These are phyloP conservation scores for Oncorhynchus tshawytscha DNA, from an alignment of 2,113 vertebrate genomes.

Conservation along the genomic window DNA sequence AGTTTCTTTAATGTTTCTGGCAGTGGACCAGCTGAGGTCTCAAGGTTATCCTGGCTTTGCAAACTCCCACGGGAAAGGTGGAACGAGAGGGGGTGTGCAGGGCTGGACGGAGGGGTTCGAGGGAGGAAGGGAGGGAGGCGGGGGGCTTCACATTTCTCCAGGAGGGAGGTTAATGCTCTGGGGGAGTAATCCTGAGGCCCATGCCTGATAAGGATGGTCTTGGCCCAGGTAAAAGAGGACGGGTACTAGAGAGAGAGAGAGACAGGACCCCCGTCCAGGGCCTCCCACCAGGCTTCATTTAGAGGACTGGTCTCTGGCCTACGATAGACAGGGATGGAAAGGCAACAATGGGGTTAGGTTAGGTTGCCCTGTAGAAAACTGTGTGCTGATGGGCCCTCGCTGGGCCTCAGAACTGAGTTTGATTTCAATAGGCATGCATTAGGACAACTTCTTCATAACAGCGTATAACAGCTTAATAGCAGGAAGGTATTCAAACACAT, in stretches of 20 bases:
- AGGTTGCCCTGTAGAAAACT: slow-evolving; percentile 46
- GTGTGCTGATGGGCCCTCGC: too few species aligned
- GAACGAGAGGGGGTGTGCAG: slow-evolving; percentile 49
- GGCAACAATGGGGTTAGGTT: slow-evolving; percentile 39
- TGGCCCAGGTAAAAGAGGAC: slow-evolving; percentile 58
- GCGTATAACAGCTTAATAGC: too few species aligned
- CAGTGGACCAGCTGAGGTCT: slow-evolving; percentile 82
- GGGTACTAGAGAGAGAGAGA: too few species aligned
- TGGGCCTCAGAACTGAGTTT: too few species aligned
- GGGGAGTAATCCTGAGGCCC: slow-evolving; percentile 25
- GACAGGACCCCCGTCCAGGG: background rate
- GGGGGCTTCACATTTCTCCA: slow-evolving; percentile 61
- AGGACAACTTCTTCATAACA: too few species aligned
- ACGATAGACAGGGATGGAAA: background rate
- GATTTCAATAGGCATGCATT: too few species aligned
- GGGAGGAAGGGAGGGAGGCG: slow-evolving; percentile 41
- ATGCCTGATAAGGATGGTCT: slow-evolving; percentile 54
- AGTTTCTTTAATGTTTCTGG: slow-evolving; percentile 81
- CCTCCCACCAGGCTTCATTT: too few species aligned
- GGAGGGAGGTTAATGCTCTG: background rate
- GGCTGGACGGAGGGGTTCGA: slow-evolving; percentile 26
- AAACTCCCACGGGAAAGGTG: slow-evolving; percentile 95
- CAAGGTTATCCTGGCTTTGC: slow-evolving; percentile 81
- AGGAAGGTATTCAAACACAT: slow-evolving; percentile 4
- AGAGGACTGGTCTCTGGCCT: too few species aligned